These are phyloP conservation scores for Bombus affinis DNA, from an alignment of 1,140 invertebrate genomes.

Conservation along the genomic window DNA sequence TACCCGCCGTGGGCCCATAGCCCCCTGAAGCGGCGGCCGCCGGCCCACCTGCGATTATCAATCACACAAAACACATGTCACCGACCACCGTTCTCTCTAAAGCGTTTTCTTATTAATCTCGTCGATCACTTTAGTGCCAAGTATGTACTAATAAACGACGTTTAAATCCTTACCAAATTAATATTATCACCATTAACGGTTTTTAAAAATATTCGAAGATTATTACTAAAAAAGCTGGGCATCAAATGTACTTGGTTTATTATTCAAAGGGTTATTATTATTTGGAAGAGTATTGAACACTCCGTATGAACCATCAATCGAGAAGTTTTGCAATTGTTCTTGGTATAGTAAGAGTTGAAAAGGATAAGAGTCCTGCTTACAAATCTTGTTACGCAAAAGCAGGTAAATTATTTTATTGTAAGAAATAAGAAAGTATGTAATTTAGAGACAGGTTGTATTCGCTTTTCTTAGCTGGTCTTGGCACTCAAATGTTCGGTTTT, in stretches of 20 bases:
- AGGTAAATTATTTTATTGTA: background rate
- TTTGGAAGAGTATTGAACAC: background rate
- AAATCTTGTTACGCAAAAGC: background rate
- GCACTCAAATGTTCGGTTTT: slow-evolving; percentile 21
- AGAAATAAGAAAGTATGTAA: background rate
- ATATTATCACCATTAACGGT: background rate
- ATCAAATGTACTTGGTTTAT: too few species aligned
- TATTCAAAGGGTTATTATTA: background rate
- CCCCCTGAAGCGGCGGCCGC: slow-evolving; percentile 82
- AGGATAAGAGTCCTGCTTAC: background rate
- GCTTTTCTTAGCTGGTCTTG: background rate
- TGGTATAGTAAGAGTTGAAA: background rate
- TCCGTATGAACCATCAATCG: background rate
- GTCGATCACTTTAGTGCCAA: slow-evolving; percentile 36
- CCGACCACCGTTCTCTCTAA: slow-evolving; percentile 70
- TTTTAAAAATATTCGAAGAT: background rate
- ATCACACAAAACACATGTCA: slow-evolving; percentile 81
- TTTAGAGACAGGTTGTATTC: background rate
- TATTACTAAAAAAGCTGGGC: background rate
- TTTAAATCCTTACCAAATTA: background rate
- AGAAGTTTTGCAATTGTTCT: background rate
- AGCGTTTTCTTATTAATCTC: slow-evolving; percentile 15
- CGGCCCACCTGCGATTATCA: slow-evolving; percentile 82
- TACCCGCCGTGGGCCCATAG: slow-evolving; percentile 82
- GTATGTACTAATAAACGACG: background rate